Base-by-base conservation (phyloP, 2,888 invertebrate genomes). In the Agrotis segetum region DNA sequence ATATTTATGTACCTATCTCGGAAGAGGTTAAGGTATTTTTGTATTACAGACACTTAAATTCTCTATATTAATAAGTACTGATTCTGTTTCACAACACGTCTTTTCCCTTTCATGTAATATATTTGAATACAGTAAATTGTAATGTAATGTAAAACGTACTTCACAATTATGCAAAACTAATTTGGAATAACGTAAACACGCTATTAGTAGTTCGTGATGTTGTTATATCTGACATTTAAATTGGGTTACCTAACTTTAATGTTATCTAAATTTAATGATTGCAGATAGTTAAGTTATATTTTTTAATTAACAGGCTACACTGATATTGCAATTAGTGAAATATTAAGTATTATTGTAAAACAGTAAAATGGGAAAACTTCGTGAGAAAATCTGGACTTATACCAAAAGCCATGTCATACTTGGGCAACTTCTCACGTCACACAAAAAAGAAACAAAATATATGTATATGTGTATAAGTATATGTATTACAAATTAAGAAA, bases 61-160 rank as follows among this genome's bases (percentile, higher is more conserved):
- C 11, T 40, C 1, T 40, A 40, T 73, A 72, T 81, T 47, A 50
- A 58, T 9, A n/a, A n/a, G n/a, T n/a, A 53, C 61, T 81, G 76
- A 79, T 79, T 81, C 46, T 14, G 64, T 80, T 79, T 64, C 60
- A 49, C 47, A 55, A 74, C 81, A 63, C 77, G 53, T 67, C 71
- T 71, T 81, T 81, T 60, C n/a, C 50, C 14, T 68, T 76, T 63
- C 49, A 24, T 47, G n/a, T 40, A 58, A 62, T 55, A 46, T 52
- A 79, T 59, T 76, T 76, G 53, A 81, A 71, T 60, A 49, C 16
- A 40, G 61, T 62, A 17, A 71, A 71, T 60, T 76, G 49, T 74
- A 21, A 40, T 58, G 21, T 47, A 52, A 46, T 55, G 19, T 69
- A 17, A 59, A 73, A 60, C 13, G 55, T 69, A 61, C n/a, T 63